phyloP scores from a whole-genome alignment of 2,113 vertebrate species.

The Camelus dromedarius region DNA sequence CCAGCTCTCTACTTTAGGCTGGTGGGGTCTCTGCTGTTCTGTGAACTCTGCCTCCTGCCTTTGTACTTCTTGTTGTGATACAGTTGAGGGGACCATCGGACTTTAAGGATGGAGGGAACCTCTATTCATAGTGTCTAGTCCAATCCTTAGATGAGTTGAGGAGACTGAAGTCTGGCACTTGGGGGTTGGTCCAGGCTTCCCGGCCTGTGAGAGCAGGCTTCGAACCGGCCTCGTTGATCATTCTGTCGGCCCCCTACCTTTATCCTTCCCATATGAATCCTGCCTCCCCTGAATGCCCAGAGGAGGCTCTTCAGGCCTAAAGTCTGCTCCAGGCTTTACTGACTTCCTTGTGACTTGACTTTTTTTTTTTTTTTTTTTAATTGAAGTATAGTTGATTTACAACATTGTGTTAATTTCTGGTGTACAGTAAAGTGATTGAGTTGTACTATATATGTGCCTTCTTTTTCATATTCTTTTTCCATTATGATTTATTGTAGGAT shows the following conservation, averaged over 20 bases:
- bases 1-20: accelerated
- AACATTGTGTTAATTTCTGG: too few relatives aligned
- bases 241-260: neutral
- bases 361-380: neutral
- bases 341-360: neutral
- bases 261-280: neutral
- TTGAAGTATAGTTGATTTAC: too few relatives aligned
- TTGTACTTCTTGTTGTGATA: neutral
- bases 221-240: neutral
- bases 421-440: too few relatives aligned
- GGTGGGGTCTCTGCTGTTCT: neutral
- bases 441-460: too few relatives aligned
- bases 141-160: neutral
- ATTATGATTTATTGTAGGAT: too few relatives aligned
- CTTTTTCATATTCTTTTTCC: too few relatives aligned
- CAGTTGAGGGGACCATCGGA: neutral
- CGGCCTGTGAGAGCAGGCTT: neutral
- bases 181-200: neutral
- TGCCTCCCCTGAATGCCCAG: neutral
- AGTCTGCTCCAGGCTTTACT: neutral
- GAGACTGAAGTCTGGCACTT: neutral
- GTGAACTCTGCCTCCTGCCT: neutral
- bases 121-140: neutral
- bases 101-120: neutral
- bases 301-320: neutral